A percentile compares a stretch with the other conserved stretches of the same genome.
phyloP scores from a whole-genome alignment of 2,888 invertebrate species.

The Euproctis similis region DNA sequence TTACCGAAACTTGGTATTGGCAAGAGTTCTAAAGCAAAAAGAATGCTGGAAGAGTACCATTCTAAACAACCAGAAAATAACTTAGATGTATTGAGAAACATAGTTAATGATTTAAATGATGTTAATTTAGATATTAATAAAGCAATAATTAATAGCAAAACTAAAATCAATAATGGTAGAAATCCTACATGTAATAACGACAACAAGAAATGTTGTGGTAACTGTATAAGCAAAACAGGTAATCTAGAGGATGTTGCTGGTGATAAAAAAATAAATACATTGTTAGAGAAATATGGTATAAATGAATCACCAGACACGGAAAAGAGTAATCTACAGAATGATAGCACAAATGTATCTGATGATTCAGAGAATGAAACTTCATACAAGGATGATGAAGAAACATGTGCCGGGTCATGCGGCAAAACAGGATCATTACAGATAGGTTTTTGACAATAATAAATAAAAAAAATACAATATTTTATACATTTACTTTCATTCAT shows the following conservation, averaged over 20 bases:
- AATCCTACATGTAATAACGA: conserved; percentile 17
- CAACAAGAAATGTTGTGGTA: conserved; percentile 32
- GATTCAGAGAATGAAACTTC: conserved; percentile 31
- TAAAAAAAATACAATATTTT: conserved; percentile 8
- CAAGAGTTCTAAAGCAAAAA: conserved; percentile 87
- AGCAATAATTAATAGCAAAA: conserved; percentile 19
- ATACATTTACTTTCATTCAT: conserved; percentile 18
- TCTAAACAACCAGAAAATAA: conserved; percentile 31
- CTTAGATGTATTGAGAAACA: conserved; percentile 20
- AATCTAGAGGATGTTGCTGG: conserved; percentile 14
- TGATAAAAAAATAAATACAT: conserved; percentile 39
- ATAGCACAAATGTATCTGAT: conserved; percentile 15
- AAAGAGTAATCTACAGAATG: conserved; percentile 8
- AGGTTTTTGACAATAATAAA: conserved; percentile 22
- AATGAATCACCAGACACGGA: conserved; percentile 19
- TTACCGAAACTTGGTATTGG: conserved; percentile 93
- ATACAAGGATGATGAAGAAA: conserved; percentile 37
- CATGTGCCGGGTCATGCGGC: conserved; percentile 53
- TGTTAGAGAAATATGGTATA: conserved; percentile 45
- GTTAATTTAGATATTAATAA: conserved; percentile 23
- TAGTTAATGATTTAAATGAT: conserved; percentile 40
- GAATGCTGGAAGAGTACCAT: conserved; percentile 76
- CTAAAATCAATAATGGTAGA: conserved; percentile 11
- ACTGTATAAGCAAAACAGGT: conserved; percentile 24
- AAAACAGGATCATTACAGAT: conserved; percentile 34